Conservation (phyloP, 2,113 vertebrate species). For the Pachyramphus minor region DNA sequence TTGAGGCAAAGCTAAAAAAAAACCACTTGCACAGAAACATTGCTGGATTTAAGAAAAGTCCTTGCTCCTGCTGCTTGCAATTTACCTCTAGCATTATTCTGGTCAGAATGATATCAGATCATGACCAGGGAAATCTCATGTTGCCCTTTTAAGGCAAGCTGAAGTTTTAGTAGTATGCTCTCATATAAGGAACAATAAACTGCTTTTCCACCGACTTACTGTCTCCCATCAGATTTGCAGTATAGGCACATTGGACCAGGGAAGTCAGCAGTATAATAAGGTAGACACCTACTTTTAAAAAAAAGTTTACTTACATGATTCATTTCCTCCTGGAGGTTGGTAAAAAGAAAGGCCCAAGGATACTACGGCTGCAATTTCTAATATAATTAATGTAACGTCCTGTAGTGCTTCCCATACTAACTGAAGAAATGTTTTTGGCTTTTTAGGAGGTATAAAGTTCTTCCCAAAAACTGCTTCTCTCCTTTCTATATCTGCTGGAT, state of each 20-base stretch:
- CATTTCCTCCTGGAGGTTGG: slow-evolving; percentile 88
- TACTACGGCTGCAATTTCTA: slow-evolving; percentile 99
- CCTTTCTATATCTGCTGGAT: slow-evolving; percentile 92
- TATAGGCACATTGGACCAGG: neutral
- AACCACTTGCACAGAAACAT: neutral
- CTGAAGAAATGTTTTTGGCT: slow-evolving; percentile 99
- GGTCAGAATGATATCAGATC: neutral
- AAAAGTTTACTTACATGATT: slow-evolving; percentile 80
- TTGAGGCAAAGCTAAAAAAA: neutral
- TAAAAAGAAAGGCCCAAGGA: slow-evolving; percentile 99
- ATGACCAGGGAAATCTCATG: neutral
- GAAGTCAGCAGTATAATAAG: neutral
- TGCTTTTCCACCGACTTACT: neutral
- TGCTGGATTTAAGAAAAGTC: neutral
- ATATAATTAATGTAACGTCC: slow-evolving; percentile 98
- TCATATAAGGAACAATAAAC: neutral
- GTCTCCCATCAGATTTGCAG: neutral
- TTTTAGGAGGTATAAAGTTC: slow-evolving; percentile 99
- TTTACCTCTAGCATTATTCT: neutral
- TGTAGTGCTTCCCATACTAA: slow-evolving; percentile 99
- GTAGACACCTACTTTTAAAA: neutral
- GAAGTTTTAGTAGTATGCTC: neutral
- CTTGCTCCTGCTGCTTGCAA: neutral
- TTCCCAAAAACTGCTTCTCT: slow-evolving; percentile 92
- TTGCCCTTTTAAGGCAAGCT: neutral